Base-by-base conservation (phyloP, 2,888 invertebrate genomes). In the Diloba caeruleocephala region DNA sequence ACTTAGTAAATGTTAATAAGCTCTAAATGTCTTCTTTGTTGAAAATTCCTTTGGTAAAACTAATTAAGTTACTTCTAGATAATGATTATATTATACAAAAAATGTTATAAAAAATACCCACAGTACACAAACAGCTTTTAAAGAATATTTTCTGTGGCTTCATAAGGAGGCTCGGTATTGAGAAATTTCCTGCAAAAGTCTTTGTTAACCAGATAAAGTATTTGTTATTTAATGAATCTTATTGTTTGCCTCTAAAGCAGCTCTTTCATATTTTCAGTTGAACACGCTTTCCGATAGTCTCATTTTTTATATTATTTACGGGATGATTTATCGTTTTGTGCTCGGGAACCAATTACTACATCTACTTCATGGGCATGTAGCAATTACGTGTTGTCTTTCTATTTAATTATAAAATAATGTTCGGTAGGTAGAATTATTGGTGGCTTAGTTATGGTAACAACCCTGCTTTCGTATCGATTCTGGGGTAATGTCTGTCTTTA, bases 221-320 rank as follows among this genome's bases (percentile, higher is more conserved):
- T 56, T 72, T 66, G 29, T 48, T 53, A 52, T 62, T 45, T 70
- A 61, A 63, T 53, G 46, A 67, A 54, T 57, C 51, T 59, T 52
- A 58, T 67, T 67, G 62, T 71, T 67, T 54, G 46, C 2, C 14
- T 13, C 6, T 37, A 54, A 56, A 63, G 15, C 19, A 45, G 28
- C 33, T 59, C 37, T 54, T 58, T 67, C 39, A 52, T 53, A 14
- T 37, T 43, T 39, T 49, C 21, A 43, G 21, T 25, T 29, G n/a
- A 43, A 51, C 26, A 33, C 39, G 23, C 28, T 48, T 44, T 44
- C 14, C 29, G 15, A 44, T 61, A 31, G 19, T 1, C 6, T 10
- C 21, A 31, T 14, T 21, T 33, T 32, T 26, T 21, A 10, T 52
- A 32, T 37, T 32, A 37, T 43, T 39, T 43, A 17, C 14, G 9